These are phyloP conservation scores for Arctocebus calabarensis DNA, from an alignment of 2,797 vertebrate species.

Conservation along the genomic window DNA sequence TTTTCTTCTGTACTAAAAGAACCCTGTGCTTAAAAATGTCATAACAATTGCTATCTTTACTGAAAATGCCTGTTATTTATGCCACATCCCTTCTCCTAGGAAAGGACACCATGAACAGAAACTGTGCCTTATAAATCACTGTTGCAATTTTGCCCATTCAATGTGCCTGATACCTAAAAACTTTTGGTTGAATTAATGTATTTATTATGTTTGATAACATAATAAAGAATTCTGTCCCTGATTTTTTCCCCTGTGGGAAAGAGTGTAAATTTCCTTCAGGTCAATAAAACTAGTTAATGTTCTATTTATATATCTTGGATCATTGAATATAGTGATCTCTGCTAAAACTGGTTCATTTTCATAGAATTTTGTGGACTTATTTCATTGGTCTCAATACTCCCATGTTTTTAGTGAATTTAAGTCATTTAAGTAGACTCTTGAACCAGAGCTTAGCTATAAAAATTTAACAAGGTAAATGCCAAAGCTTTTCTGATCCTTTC, in stretches of 20 bases:
- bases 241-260: neutral
- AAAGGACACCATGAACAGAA: neutral
- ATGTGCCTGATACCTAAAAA: neutral
- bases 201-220: constrained; percentile 17
- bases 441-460: constrained; percentile 51
- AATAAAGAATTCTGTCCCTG: neutral
- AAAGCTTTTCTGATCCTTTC: constrained; percentile 70
- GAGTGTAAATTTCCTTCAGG: constrained; percentile 63
- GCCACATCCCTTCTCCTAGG: accelerated
- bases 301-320: constrained; percentile 58
- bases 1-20: neutral
- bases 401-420: constrained; percentile 65
- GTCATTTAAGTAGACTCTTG: constrained; percentile 74
- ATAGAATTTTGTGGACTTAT: constrained; percentile 62
- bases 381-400: constrained; percentile 71
- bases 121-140: neutral
- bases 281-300: constrained; percentile 65
- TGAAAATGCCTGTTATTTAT: neutral
- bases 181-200: neutral
- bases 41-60: neutral
- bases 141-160: neutral
- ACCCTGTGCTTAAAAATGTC: neutral
- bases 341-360: constrained; percentile 76
- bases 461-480: constrained; percentile 66
- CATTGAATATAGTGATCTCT: constrained; percentile 64